Conservation (phyloP, 1,140 invertebrate genomes). For the Drosophila lini region DNA sequence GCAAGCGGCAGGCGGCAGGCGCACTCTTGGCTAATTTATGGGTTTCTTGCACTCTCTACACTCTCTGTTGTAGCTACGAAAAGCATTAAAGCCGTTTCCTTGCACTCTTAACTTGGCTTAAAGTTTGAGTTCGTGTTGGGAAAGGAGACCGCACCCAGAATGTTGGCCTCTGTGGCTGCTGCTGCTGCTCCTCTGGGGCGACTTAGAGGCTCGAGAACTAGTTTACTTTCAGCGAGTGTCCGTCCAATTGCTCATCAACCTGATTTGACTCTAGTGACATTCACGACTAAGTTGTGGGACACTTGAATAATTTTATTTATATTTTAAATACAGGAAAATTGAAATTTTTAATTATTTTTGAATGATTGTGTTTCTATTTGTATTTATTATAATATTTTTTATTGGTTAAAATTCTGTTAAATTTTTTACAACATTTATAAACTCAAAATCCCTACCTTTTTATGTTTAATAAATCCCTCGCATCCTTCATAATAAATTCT, state of each 20-base stretch:
- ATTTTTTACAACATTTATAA: not conserved
- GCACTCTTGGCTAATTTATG: constrained; percentile 67
- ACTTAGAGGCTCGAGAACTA: constrained; percentile 58
- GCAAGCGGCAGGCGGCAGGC: constrained; percentile 10
- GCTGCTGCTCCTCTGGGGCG: constrained; percentile 9
- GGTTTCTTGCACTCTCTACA: constrained; percentile 73
- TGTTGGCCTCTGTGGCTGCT: not conserved
- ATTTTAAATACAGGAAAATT: not conserved
- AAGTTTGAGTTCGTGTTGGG: constrained; percentile 71
- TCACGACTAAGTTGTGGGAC: constrained; percentile 45
- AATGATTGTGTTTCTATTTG: not conserved
- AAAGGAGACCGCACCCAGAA: constrained; percentile 59
- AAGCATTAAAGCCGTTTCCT: constrained; percentile 38
- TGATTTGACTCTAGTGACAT: constrained; percentile 67
- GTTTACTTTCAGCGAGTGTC: constrained; percentile 56
- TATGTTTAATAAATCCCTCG: not conserved
- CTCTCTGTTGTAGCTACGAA: constrained; percentile 8
- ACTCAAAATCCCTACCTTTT: not conserved
- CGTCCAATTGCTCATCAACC: constrained; percentile 61
- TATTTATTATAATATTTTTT: not conserved
- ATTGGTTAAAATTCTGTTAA: too few relatives aligned
- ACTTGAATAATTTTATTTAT: not conserved
- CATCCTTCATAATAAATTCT: constrained; percentile 14
- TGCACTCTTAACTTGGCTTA: constrained; percentile 30
- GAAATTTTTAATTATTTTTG: too few relatives aligned